Base-by-base conservation (phyloP, 2,797 vertebrate species). In the Epinephelus coioides region DNA sequence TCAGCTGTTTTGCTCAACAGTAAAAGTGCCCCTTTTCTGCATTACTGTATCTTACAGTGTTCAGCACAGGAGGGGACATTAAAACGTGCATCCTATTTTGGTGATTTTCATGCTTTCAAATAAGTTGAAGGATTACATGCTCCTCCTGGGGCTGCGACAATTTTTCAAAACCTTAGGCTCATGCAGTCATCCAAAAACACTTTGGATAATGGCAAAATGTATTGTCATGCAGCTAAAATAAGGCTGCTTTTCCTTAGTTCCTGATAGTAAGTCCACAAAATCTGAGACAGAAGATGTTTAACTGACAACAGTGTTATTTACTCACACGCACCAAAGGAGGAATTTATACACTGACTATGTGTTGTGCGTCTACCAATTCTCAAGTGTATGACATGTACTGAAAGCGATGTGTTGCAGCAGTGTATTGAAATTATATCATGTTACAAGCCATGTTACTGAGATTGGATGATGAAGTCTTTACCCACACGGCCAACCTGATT, bases 401-500 rank as follows among this genome's bases (percentile, higher is more conserved):
- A 54, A 25, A 51, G 27, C 70, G 44, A 11, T 76, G 34, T 67
- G 64, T 78, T 69, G 5, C 56, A 65, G 50, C 30, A 34, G 51
- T 50, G 44, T 55, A 56, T 88, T 73, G 66, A 55, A 79, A 67
- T 74, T 19, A 61, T 40, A 75, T 85, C 54, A 71, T 53, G 64
- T 85, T 73, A 65, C 77, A 68, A 63, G 30, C 61, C 49, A 11
- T 55, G 65, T 60, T 76, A 27, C 27, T 69, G 47, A 74, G 62
- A 85, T 34, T 67, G 53, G 25, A 80, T 75, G 72, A 78, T 80
- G 74, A 84, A 78, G 60, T 86, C 73, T 90, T 90, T 61, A 79
- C 69, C 76, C 76, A 78, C 73, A 79, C 72, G 77, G 71, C 60
- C 75, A 85, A 54, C 83, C 78, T 74, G 89, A 88, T 87, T 89